Percentiles rank a stretch among this genome's conserved stretches.
Evolutionary conservation across 2,113 vertebrate genomes (phyloP).

Genomic region (Brachyhypopomus gauderio): DNA sequence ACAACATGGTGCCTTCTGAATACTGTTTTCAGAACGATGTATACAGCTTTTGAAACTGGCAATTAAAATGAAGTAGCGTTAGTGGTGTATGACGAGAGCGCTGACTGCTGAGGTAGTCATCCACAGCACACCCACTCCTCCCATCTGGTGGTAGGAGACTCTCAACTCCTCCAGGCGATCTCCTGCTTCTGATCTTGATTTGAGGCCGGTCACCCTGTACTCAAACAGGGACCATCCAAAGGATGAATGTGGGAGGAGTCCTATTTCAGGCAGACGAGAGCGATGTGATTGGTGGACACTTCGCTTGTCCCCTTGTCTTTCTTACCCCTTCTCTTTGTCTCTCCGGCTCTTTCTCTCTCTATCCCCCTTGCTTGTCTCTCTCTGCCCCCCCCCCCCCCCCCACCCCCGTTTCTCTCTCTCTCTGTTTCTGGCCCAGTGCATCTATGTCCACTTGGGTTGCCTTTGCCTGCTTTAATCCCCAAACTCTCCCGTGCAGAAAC

Average conservation of each 20-base stretch:
- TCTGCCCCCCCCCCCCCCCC: constrained; percentile 26
- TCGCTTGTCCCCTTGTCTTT: neutral
- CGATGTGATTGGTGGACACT: constrained; percentile 9
- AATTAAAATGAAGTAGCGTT: neutral
- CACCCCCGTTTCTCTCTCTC: constrained; percentile 1
- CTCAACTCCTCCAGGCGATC: constrained; percentile 20
- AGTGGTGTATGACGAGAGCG: constrained; percentile 17
- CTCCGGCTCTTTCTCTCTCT: constrained; percentile 1
- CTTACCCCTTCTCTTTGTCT: constrained; percentile 32
- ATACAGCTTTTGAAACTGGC: constrained; percentile 7
- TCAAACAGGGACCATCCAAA: neutral
- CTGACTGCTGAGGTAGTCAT: constrained; percentile 40
- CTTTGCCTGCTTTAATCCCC: constrained; percentile 70
- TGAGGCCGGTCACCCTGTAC: neutral
- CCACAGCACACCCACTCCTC: constrained; percentile 32
- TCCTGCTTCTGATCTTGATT: neutral
- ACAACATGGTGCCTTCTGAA: neutral
- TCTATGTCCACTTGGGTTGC: constrained; percentile 65
- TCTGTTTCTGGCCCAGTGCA: constrained; percentile 56
- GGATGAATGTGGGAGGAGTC: neutral
- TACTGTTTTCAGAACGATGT: constrained; percentile 2
- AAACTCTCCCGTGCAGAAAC: constrained; percentile 68
- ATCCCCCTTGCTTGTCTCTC: neutral
- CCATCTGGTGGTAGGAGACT: constrained; percentile 17
- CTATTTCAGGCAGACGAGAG: neutral